Evolutionary conservation across 1,140 invertebrate genomes (phyloP), one percentile per base, ranked within the genome.

Genomic region (Temnothorax longispinosus): DNA sequence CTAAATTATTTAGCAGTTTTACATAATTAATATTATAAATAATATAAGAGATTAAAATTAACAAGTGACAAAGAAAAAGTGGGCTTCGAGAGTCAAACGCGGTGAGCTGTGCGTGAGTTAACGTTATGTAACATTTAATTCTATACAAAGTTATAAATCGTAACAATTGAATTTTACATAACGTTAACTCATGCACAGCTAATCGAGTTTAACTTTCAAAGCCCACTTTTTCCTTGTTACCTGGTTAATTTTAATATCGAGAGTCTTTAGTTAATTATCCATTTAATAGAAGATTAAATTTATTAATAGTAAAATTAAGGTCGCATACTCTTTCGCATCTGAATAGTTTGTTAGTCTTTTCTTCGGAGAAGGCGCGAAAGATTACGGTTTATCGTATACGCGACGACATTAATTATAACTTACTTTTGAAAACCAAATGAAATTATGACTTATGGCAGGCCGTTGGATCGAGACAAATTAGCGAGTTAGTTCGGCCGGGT

Each of bases 401-500:
- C 32, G 27, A 15, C 3, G 11, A 44, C 50, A 35, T 58, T 56
- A 27, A 56, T 41, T 44, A 32, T 38, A 62, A 60, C 27, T 58
- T 21, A 52, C 44, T 65, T 56, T 65, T 56, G 35, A 81, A 69
- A 71, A 44, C 11, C 38, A 6, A 44, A 56, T 71, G 1, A 32
- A 56, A 56, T 69, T 69, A 11, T 54, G 10, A 69, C 50, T 56
- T 18, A 3, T 3, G 41, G 13, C 50, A 21, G n/a, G 3, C 18
- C 13, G 11, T 62, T 27, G 8, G 18, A 60, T 41, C 11, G 56
- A n/a, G 44, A 60, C 13, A 50, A 74, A 62, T 84, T 75, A 84
- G 41, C 80, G 5, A 75, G 41, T 75, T 84, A 60, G 13, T 60
- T 75, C 35, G 54, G 56, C 13, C 21, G 32, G 18, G 38, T 75